Evolutionary conservation across 2,888 invertebrate species (phyloP), one percentile per base, ranked within the genome.

Genomic region (Tetropium fuscum): DNA sequence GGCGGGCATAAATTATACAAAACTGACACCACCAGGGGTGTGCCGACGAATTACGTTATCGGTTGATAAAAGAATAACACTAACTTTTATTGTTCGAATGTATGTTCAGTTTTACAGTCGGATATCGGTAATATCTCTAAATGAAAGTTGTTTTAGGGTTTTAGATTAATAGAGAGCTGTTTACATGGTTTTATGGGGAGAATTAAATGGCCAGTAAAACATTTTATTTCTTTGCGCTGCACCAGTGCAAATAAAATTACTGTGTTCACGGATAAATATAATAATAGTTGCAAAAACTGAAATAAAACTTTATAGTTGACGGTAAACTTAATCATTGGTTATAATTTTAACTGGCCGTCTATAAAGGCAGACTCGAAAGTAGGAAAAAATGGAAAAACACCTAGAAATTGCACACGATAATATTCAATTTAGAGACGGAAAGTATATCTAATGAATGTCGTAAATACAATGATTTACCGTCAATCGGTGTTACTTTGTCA

Each of bases 1-100:
- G 53, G 49, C 55, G 58, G 59, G 61, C 56, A 64, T 64, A 67
- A 63, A 64, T 67, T 67, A 67, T 45, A 48, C 19, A 36, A 51
- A 53, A 64, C 55, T 41, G 41, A 41, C 41, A 22, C 22, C n/a
- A 22, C 20, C 22, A 7, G 41, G 41, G 41, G 41, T 22, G 22
- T 22, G 41, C n/a, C 20, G 22, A 41, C 22, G 41, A 41, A 22
- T 41, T 18, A 41, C 22, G 41, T 22, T 22, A 22, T 41, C 41
- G 41, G 20, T 41, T 22, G 41, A 41, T 41, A 22, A 41, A 19
- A 20, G 41, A 22, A 41, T 41, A 41, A 20, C 19, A 41, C 19
- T 41, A 10, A 19, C 19, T 41, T 10, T 22, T 22, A 41, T 22
- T 41, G 22, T 10, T 41, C 13, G 8, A 18, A n/a, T 38, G 3